Conservation (phyloP, 2,113 vertebrate species). For the Arizona elegans region DNA sequence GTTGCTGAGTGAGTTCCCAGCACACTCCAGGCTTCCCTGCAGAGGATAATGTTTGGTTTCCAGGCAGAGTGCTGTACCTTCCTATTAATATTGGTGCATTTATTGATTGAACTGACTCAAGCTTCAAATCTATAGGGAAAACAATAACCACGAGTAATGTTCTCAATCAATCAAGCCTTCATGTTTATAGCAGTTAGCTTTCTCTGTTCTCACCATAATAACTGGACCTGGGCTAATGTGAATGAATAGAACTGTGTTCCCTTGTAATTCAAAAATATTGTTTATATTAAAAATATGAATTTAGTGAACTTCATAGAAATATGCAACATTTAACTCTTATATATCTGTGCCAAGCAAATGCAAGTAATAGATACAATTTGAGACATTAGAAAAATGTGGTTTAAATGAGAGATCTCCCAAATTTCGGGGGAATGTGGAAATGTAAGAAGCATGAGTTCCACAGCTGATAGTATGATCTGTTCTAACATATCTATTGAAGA, state of each 20-base stretch:
- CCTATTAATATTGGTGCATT: constrained; percentile 11
- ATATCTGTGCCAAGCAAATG: background rate
- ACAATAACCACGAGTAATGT: constrained; percentile 23
- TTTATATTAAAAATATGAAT: background rate
- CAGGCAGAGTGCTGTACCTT: constrained; percentile 29
- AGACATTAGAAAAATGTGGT: background rate
- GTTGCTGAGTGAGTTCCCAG: constrained; percentile 22
- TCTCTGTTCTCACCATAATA: background rate
- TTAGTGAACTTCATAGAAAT: background rate
- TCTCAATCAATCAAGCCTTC: background rate
- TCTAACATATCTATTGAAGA: background rate
- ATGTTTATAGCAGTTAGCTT: constrained; percentile 2
- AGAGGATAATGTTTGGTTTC: constrained; percentile 24
- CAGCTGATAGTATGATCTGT: background rate
- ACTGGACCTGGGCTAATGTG: background rate
- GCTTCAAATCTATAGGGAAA: constrained; percentile 34
- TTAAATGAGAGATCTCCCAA: background rate
- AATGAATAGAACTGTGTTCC: background rate
- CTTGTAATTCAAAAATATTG: background rate
- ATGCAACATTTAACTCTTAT: background rate
- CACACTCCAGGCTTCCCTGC: background rate
- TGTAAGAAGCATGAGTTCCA: background rate
- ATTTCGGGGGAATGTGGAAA: background rate
- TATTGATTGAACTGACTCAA: constrained; percentile 30
- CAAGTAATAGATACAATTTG: background rate